phyloP scores from a whole-genome alignment of 2,113 vertebrate genomes.

The Meriones unguiculatus region DNA sequence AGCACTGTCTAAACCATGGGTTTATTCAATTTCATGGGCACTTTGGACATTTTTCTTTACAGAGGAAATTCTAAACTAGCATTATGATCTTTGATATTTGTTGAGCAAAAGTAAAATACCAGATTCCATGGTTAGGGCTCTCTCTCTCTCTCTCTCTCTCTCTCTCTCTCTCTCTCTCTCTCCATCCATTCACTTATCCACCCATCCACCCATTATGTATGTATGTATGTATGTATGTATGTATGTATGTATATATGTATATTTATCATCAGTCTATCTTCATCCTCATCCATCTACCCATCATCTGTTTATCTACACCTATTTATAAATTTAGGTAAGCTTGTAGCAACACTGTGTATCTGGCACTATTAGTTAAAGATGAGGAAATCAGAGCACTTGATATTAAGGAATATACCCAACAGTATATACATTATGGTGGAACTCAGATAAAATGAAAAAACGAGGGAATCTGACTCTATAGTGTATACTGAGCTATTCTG shows the following conservation, averaged over 20 bases:
- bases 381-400: conserved; percentile 2
- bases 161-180: background rate
- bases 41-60: conserved; percentile 1
- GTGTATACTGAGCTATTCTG: background rate
- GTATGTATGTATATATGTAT: background rate
- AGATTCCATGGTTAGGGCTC: background rate
- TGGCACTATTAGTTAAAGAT: background rate
- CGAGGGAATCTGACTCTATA: background rate
- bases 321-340: background rate
- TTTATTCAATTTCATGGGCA: background rate
- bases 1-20: background rate
- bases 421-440: background rate
- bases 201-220: too few relatives aligned
- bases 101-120: background rate
- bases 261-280: background rate
- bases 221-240: background rate
- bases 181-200: background rate
- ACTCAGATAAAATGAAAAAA: background rate
- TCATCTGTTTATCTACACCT: background rate
- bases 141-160: background rate
- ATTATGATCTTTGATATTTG: conserved; percentile 37
- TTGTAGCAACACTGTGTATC: background rate
- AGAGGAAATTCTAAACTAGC: background rate
- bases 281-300: background rate
- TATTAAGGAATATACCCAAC: background rate